Evolutionary conservation across 1,140 invertebrate genomes (phyloP), one percentile per base, ranked within the genome.

Genomic region (Tribolium madens): DNA sequence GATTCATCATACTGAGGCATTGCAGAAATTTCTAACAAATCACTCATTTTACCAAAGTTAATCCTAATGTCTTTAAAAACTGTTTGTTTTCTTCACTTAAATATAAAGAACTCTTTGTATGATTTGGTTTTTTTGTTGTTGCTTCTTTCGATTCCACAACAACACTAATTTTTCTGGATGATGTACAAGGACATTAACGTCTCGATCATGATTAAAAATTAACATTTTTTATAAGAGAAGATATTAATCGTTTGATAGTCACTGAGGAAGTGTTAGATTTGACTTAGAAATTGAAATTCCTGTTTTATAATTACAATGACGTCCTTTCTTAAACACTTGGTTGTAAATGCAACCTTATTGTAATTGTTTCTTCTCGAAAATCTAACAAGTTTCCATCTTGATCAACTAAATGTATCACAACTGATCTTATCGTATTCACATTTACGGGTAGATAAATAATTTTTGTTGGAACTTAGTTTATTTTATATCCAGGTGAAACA

Each of bases 31-130:
- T 71, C 36, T 15, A 46, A 48, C n/a, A 46, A 47, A 47, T 71
- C 5, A 71, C 14, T 69, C 42, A 48, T 46, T 15, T 10, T 13
- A n/a, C 5, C 6, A 47, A 12, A 17, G 14, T 71, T 47, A 71
- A 71, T 46, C 42, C 36, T 12, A 71, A 47, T 21, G 68, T 33
- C 17, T 69, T 69, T 15, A 69, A 69, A 69, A 69, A 69, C 9
- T 69, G 21, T 69, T 36, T 69, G 6, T 69, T 69, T 15, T 17
- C 3, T 64, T 64, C 18, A 3, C 4, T 64, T 64, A 64, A 21
- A 1, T 21, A 3, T 21, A 21, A 6, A 9, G 57, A 46, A 13
- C 12, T 10, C 12, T 46, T 46, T n/a, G 42, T n/a, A 46, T 2
- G 12, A 2, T 46, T n/a, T n/a, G n/a, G n/a, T n/a, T n/a, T n/a